Percentiles rank a stretch among this genome's conserved stretches.
Evolutionary conservation across 2,113 vertebrate species (phyloP).

Genomic region (Mastomys natalensis): DNA sequence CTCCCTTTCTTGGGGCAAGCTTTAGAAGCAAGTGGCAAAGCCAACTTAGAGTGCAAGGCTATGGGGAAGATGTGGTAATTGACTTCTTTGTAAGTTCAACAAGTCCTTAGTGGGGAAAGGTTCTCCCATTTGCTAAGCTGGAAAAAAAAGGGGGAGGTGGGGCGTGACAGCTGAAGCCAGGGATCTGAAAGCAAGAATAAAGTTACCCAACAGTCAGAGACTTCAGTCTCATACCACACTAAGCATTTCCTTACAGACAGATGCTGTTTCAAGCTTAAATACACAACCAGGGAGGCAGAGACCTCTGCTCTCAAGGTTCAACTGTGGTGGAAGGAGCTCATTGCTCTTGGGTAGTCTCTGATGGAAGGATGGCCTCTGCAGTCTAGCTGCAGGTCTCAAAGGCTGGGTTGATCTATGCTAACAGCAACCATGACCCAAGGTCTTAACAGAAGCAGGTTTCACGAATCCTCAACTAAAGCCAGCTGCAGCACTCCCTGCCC

Average conservation of each 20-base stretch:
- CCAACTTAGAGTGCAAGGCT: neutral
- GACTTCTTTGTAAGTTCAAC: slow-evolving; percentile 40
- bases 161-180: neutral
- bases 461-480: neutral
- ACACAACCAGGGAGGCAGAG: neutral
- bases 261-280: neutral
- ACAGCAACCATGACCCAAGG: neutral
- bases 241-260: slow-evolving; percentile 5
- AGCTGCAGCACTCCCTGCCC: neutral
- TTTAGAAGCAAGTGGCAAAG: neutral
- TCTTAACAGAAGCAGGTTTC: neutral
- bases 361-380: neutral
- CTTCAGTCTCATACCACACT: neutral
- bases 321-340: neutral
- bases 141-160: neutral
- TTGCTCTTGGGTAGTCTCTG: neutral
- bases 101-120: neutral
- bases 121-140: neutral
- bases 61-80: neutral
- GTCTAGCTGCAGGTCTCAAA: neutral
- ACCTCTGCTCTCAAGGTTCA: neutral
- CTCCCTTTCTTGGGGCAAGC: neutral
- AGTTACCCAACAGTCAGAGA: neutral
- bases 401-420: neutral
- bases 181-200: neutral